These are phyloP conservation scores for Alectoris magna DNA, from an alignment of 2,797 vertebrate species.

Conservation along the genomic window DNA sequence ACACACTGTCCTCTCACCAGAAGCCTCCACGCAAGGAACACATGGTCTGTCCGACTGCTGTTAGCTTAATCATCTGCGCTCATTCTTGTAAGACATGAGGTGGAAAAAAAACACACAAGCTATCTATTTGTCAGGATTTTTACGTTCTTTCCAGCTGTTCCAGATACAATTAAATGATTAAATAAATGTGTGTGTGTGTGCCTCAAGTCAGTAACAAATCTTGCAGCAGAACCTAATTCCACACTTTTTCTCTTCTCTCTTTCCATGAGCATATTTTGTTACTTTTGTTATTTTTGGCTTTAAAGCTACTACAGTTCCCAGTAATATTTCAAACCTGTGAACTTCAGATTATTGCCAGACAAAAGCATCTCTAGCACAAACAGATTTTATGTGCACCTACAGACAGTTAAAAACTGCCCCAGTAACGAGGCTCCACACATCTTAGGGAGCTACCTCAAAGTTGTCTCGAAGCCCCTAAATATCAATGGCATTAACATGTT, in stretches of 20 bases:
- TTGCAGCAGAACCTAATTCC: not conserved
- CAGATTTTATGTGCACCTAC: not conserved
- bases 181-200: fast-evolving
- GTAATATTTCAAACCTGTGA: not conserved
- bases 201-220: not conserved
- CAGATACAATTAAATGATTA: not conserved
- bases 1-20: not conserved
- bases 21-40: not conserved
- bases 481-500: not conserved
- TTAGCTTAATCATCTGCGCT: not conserved
- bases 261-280: not conserved
- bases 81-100: not conserved
- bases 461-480: not conserved
- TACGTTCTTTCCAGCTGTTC: not conserved
- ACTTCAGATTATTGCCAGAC: not conserved
- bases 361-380: not conserved
- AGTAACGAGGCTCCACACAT: not conserved
- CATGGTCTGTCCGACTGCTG: not conserved
- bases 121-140: not conserved
- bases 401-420: not conserved
- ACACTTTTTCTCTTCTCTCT: not conserved
- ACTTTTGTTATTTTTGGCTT: not conserved
- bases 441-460: not conserved
- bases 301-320: not conserved
- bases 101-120: not conserved